Conservation (phyloP, 1,140 invertebrate species). For the Ceratitis capitata region DNA sequence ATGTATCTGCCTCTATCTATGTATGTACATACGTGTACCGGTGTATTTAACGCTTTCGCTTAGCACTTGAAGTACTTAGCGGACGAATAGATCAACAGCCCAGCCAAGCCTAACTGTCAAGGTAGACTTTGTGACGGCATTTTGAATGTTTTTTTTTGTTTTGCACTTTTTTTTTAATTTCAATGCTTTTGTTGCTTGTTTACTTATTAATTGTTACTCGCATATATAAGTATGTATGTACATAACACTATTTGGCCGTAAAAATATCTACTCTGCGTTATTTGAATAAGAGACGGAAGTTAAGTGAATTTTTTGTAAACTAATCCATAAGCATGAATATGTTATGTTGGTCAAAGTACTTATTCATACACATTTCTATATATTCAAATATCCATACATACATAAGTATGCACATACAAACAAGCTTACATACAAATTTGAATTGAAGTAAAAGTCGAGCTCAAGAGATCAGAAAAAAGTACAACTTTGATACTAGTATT, state of each 20-base stretch:
- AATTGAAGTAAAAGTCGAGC: too few species aligned
- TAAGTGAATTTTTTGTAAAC: not conserved
- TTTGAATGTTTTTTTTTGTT: not conserved
- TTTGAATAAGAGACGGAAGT: constrained; percentile 1
- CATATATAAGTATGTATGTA: too few species aligned
- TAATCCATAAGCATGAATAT: not conserved
- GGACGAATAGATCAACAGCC: not conserved
- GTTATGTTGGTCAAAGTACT: not conserved
- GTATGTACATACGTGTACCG: not conserved
- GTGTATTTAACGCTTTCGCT: constrained; percentile 10
- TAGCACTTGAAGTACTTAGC: constrained; percentile 16
- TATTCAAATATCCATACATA: not conserved
- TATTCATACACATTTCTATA: not conserved
- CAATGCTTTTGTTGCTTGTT: not conserved
- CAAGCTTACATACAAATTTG: too few species aligned
- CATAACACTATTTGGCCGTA: too few species aligned
- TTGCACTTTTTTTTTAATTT: not conserved
- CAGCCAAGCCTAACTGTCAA: constrained; percentile 7
- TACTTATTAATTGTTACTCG: not conserved
- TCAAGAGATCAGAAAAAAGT: too few species aligned
- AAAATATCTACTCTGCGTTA: not conserved
- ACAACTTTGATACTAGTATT: too few species aligned
- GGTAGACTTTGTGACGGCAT: constrained; percentile 20
- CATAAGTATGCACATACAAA: not conserved
- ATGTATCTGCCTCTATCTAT: not conserved